A percentile compares a stretch with the other conserved stretches of the same genome.
Evolutionary conservation across 2,113 vertebrate species (phyloP).

Genomic region (Dunckerocampus dactyliophorus): DNA sequence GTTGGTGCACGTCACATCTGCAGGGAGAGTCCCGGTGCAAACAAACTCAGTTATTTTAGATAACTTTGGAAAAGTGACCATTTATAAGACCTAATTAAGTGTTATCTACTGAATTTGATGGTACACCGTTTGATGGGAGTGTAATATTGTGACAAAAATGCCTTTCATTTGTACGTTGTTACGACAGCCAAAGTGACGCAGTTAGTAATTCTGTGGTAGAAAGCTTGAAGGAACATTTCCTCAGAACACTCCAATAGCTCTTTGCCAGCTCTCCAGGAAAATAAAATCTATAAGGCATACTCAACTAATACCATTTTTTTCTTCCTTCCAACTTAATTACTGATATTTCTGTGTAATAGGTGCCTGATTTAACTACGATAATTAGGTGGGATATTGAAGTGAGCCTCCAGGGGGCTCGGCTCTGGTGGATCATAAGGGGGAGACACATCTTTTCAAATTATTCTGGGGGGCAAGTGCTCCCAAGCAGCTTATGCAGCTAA

Average conservation of each 20-base stretch:
- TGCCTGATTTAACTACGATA: conserved; percentile 72
- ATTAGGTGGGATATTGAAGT: conserved; percentile 77
- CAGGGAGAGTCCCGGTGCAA: background rate
- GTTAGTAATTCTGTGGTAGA: conserved; percentile 3
- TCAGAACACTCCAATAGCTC: conserved; percentile 34
- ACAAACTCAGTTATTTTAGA: background rate
- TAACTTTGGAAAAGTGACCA: background rate
- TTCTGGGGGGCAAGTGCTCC: conserved; percentile 91
- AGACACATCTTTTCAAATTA: conserved; percentile 97
- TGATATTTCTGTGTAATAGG: conserved; percentile 70
- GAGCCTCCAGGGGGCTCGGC: conserved; percentile 68
- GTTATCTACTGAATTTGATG: too few relatives aligned
- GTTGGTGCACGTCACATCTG: background rate
- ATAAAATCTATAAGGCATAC: conserved; percentile 40
- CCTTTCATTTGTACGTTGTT: background rate
- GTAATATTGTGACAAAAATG: background rate
- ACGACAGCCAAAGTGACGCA: conserved; percentile 16
- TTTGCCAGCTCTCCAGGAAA: conserved; percentile 15
- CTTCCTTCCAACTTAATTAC: conserved; percentile 73
- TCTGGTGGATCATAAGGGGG: conserved; percentile 73
- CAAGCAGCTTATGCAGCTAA: conserved; percentile 94
- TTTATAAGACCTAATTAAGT: background rate
- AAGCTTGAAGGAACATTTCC: conserved; percentile 40
- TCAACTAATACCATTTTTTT: conserved; percentile 45
- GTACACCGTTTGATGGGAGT: too few relatives aligned